phyloP scores from a whole-genome alignment of 1,140 invertebrate genomes.

The Grapholita molesta region DNA sequence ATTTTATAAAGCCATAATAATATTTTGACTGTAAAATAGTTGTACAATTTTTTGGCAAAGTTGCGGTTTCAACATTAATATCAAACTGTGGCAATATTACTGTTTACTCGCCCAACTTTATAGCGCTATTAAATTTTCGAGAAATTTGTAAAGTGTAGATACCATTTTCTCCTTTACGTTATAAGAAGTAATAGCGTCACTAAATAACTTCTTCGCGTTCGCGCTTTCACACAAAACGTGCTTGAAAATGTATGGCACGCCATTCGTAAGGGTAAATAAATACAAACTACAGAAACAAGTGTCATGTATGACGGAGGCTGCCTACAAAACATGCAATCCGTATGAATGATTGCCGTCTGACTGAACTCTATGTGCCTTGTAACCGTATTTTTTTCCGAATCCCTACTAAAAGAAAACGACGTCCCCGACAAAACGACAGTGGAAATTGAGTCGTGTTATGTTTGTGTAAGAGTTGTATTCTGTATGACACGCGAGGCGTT shows the following conservation, averaged over 20 bases:
- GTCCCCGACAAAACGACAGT: conserved; percentile 31
- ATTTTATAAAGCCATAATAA: conserved; percentile 14
- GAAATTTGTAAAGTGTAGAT: conserved; percentile 13
- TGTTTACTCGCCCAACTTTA: conserved; percentile 5
- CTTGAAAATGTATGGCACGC: conserved; percentile 33
- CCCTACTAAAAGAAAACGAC: conserved; percentile 49
- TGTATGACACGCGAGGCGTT: conserved; percentile 51
- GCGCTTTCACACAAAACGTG: conserved; percentile 23
- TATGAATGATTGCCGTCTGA: conserved; percentile 56
- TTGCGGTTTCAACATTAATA: conserved; percentile 28
- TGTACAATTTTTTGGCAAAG: conserved; percentile 41
- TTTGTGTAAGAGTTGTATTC: conserved; percentile 53
- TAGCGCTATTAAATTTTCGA: conserved; percentile 1
- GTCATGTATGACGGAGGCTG: conserved; percentile 46
- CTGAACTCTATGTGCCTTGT: conserved; percentile 51
- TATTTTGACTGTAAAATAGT: conserved; percentile 51
- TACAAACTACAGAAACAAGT: conserved; percentile 49
- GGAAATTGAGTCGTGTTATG: conserved; percentile 49
- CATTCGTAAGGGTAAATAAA: conserved; percentile 48
- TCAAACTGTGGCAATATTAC: conserved; percentile 8
- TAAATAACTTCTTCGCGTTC: conserved; percentile 33
- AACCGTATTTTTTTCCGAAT: conserved; percentile 49
- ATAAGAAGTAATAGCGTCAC: conserved; percentile 1
- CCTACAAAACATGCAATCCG: conserved; percentile 57
- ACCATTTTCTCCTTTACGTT: neutral